Percentiles rank a stretch among this genome's conserved stretches.
phyloP scores from a whole-genome alignment of 1,140 invertebrate genomes.

The Sycophaga agraensis region DNA sequence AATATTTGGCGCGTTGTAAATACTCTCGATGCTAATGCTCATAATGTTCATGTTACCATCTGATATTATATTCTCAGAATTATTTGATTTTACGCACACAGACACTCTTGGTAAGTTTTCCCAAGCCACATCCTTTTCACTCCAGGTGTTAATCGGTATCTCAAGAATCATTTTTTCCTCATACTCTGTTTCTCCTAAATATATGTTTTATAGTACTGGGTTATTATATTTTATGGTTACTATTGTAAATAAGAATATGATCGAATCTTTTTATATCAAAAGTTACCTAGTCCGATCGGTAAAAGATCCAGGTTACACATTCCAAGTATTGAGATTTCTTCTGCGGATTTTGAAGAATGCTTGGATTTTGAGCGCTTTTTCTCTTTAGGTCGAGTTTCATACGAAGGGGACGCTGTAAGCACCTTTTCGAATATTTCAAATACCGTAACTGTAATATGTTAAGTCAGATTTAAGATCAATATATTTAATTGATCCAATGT shows the following conservation, averaged over 20 bases:
- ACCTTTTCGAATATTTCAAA: no score
- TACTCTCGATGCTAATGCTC: constrained; percentile 39
- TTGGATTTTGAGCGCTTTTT: not conserved
- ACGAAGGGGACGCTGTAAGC: no score
- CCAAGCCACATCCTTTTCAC: constrained; percentile 32
- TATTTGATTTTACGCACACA: constrained; percentile 12
- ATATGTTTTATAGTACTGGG: no score
- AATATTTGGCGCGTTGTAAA: constrained; percentile 36
- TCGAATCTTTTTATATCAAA: not conserved
- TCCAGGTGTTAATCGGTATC: constrained; percentile 22
- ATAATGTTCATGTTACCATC: constrained; percentile 33
- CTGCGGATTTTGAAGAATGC: not conserved
- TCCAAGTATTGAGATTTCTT: constrained; percentile 23
- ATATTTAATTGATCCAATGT: no score
- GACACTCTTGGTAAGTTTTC: constrained; percentile 37
- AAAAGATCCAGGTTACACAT: constrained; percentile 41
- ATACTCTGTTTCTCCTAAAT: constrained; percentile 32
- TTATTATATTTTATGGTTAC: no score
- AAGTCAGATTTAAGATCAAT: no score
- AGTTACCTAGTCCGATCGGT: constrained; percentile 37
- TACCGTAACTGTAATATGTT: constrained; percentile 10
- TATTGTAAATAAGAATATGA: no score
- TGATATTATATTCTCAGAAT: constrained; percentile 10
- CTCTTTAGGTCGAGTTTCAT: not conserved
- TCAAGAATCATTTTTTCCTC: constrained; percentile 39